Base-by-base conservation (phyloP, 2,113 vertebrate genomes). In the Lagopus leucura region DNA sequence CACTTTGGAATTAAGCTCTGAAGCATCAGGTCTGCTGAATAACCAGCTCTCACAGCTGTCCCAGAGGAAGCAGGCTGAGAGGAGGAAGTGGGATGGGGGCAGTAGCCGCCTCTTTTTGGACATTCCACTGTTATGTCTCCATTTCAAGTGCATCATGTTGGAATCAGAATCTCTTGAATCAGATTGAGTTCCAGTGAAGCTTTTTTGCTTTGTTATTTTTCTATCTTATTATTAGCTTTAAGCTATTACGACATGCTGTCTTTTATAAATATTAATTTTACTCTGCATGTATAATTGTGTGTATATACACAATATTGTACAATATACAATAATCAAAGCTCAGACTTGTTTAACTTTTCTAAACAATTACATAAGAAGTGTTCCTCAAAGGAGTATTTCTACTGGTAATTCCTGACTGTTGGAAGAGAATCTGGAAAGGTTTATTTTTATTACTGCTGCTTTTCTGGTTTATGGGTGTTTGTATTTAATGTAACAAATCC, bases 121-220 rank as follows among this genome's bases (percentile, higher is more conserved):
- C 32, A 58, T 58, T 58, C n/a, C 55, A 58, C 32, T 58, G 32
- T 58, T n/a, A 32, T 7, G 17, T n/a, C 18, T 58, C 55, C 32
- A n/a, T 0, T 0, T 47, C 52, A 74, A 48, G 19, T 25, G 32
- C 21, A 22, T 48, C 19, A 12, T 60, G 65, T 38, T 30, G 40
- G 24, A 61, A 89, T 72, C 14, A 22, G 47, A 73, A 63, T 6
- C 6, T 73, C 3, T 54, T 73, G 22, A 47, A 63, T 84, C 20
- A 77, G 34, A 77, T 45, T 70, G 30, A 60, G 42, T 47, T 8
- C 6, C 22, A 25, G 34, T 6, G 61, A 87, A 79, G 6, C 8
- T 48, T 67, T 86, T 42, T 34, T 32, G 28, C 27, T 64, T 40
- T 40, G 10, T 64, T 60, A 40, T 66, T 1, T 78, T 78, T 65